Percentiles rank a stretch among this genome's conserved stretches.
These are phyloP conservation scores for Drosophila bocki DNA, from an alignment of 1,140 invertebrate species.

Conservation along the genomic window DNA sequence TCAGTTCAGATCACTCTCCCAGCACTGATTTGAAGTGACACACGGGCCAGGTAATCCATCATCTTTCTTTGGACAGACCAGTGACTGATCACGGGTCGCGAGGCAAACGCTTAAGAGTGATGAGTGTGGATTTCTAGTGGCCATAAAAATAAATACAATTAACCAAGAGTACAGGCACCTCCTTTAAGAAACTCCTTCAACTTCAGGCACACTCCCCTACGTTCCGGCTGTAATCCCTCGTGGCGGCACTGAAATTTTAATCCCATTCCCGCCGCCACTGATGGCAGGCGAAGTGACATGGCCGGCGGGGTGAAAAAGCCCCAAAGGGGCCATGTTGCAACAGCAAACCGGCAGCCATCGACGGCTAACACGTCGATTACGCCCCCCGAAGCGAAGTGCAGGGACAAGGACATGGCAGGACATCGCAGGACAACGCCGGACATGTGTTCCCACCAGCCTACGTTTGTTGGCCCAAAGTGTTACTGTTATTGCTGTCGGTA, in stretches of 20 bases:
- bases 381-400: neutral
- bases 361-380: constrained; percentile 24
- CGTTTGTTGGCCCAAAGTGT: constrained; percentile 30
- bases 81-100: constrained; percentile 14
- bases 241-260: constrained; percentile 24
- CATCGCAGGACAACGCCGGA: constrained; percentile 20
- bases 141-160: constrained; percentile 13
- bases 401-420: constrained; percentile 20
- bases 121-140: neutral
- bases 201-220: neutral
- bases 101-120: constrained; percentile 1
- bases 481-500: constrained; percentile 17
- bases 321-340: constrained; percentile 9
- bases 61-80: constrained; percentile 4
- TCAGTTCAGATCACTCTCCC: constrained; percentile 30
- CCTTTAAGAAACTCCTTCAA: constrained; percentile 4
- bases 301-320: neutral
- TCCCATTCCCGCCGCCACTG: constrained; percentile 14
- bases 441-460: constrained; percentile 29
- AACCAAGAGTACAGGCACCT: neutral
- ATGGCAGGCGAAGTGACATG: constrained; percentile 1
- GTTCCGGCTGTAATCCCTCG: neutral
- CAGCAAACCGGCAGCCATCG: constrained; percentile 7
- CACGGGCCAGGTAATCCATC: constrained; percentile 27
- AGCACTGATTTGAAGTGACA: constrained; percentile 16